Evolutionary conservation across 1,140 invertebrate genomes (phyloP), one percentile per base, ranked within the genome.

Genomic region (Solenopsis invicta): DNA sequence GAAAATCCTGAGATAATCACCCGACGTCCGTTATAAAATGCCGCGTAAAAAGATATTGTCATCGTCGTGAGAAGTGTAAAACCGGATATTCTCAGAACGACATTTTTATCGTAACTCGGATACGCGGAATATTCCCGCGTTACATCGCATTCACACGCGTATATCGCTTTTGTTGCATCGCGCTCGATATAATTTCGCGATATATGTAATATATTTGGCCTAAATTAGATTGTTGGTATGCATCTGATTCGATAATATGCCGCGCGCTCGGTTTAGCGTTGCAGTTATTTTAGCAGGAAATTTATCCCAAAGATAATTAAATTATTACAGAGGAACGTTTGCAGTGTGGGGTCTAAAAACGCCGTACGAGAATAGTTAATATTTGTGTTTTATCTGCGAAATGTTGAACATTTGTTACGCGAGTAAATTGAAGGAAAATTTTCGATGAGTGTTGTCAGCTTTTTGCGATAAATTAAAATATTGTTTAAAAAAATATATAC

Each of bases 221-320:
- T 18, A 69, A 81, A 81, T 69, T 69, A 69, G 64, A 81, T 71
- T 69, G 50, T n/a, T 41, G 48, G 48, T 24, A 69, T 18, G 64
- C n/a, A 41, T 50, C 29, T 54, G 77, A 80, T 69, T 81, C 77
- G 64, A 69, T 69, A 81, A 81, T 81, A 66, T 71, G 48, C 45
- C 13, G 21, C 12, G 41, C 37, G 29, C 45, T 52, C 29, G 34
- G 45, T 69, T 50, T 66, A 54, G 18, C 24, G 24, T 21, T 37
- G 29, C 18, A 54, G 34, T 81, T 69, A 71, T 69, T 54, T 71
- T 69, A 54, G 13, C 21, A n/a, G n/a, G 48, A 56, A 81, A 71
- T 71, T 41, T 69, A 41, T 71, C 13, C 21, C 9, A 10, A 41
- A 54, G 64, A 81, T 71, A 71, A 81, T 81, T 34, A 66, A 71